Percentiles rank a stretch among this genome's conserved stretches.
Evolutionary conservation across 64 coral and sea anemone species (phyloP).

Genomic region (Pocillopora damicornis): DNA sequence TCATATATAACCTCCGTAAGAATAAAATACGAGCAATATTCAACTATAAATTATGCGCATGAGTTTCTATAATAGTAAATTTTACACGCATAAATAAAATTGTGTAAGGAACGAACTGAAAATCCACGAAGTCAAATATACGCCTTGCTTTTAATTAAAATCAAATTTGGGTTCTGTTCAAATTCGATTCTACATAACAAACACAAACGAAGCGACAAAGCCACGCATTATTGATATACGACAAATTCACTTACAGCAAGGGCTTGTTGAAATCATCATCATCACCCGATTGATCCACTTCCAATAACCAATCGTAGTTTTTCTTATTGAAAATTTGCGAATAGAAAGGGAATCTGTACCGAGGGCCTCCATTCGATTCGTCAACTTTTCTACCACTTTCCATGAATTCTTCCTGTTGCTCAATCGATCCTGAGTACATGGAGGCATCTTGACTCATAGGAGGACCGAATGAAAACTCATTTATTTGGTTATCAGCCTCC

Average conservation of each 20-base stretch:
- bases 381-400: constrained; percentile 55
- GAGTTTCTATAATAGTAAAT: no score
- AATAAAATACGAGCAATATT: no score
- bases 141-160: no score
- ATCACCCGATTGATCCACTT: constrained; percentile 89
- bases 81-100: no score
- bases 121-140: no score
- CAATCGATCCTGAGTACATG: constrained; percentile 80
- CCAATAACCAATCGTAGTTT: constrained; percentile 90
- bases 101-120: no score
- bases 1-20: no score
- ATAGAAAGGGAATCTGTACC: constrained; percentile 57
- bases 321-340: constrained; percentile 92
- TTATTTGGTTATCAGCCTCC: constrained; percentile 40
- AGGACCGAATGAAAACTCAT: constrained; percentile 88
- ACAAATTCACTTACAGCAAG: constrained; percentile 70
- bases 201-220: neutral
- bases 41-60: no score
- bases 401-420: constrained; percentile 58
- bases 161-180: no score
- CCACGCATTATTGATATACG: no score
- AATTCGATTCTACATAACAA: no score
- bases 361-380: constrained; percentile 31
- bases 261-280: constrained; percentile 95
- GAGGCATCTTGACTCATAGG: constrained; percentile 62